These are phyloP conservation scores for Drosophila greeni DNA, from an alignment of 2,888 invertebrate genomes.

Conservation along the genomic window DNA sequence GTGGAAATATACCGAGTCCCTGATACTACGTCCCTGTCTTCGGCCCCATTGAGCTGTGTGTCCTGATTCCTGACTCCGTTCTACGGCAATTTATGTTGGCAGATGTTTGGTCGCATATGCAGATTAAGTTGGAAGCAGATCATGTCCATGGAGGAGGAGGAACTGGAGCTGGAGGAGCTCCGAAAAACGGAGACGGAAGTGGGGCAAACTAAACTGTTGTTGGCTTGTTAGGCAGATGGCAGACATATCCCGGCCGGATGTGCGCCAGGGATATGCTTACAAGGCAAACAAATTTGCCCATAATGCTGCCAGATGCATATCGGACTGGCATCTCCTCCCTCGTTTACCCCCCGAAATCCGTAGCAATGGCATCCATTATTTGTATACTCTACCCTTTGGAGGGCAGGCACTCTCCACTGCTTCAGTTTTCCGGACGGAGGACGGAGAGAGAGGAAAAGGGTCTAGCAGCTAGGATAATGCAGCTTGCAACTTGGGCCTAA, in stretches of 20 bases:
- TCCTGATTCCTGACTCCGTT: constrained; percentile 14
- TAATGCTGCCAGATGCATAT: constrained; percentile 52
- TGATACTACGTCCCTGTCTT: constrained; percentile 11
- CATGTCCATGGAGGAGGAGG: constrained; percentile 14
- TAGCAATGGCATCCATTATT: constrained; percentile 21
- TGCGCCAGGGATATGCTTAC: constrained; percentile 48
- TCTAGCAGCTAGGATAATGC: constrained; percentile 3
- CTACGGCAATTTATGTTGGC: constrained; percentile 32
- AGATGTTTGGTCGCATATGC: constrained; percentile 43
- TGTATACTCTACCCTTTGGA: constrained; percentile 21
- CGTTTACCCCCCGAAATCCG: not conserved
- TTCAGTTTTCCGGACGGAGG: not conserved
- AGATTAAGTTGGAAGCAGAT: constrained; percentile 41
- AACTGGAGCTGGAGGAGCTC: not conserved
- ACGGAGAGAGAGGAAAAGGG: not conserved
- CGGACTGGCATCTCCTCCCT: not conserved
- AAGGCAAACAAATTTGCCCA: constrained; percentile 51
- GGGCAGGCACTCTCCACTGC: constrained; percentile 9
- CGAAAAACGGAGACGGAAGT: constrained; percentile 1
- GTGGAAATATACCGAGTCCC: not conserved
- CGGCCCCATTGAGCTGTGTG: not conserved
- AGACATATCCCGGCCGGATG: constrained; percentile 47
- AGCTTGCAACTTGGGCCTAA: constrained; percentile 7
- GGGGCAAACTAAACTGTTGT: constrained; percentile 34
- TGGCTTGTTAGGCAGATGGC: constrained; percentile 45